phyloP scores from a whole-genome alignment of 35 echinoderm and acorn worm genomes.

The Chiridota heheva region DNA sequence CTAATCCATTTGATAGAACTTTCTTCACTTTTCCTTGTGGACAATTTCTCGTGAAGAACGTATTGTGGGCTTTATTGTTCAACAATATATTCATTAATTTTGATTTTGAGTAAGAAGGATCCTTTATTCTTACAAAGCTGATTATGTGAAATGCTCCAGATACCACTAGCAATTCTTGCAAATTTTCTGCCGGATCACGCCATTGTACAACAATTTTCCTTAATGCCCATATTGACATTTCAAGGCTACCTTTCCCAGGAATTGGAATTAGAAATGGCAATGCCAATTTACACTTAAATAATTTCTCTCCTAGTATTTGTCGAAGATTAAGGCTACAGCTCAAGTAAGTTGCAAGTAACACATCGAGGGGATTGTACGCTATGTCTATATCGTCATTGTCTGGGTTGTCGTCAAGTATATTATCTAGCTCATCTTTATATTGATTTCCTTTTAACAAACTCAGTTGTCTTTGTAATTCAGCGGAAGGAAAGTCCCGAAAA shows the following conservation, averaged over 20 bases:
- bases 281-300: neutral
- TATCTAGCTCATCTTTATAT: too few relatives aligned
- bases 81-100: neutral
- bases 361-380: neutral
- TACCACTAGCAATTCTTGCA: neutral
- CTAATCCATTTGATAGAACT: neutral
- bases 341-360: neutral
- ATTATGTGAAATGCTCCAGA: neutral
- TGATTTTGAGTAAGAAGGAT: neutral
- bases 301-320: conserved; percentile 12
- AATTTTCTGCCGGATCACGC: too few relatives aligned
- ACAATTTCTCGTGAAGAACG: neutral
- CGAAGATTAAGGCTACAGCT: neutral
- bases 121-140: neutral
- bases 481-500: too few relatives aligned
- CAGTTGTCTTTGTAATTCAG: too few relatives aligned
- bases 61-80: neutral
- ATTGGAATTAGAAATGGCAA: conserved; percentile 8
- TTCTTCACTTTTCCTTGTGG: neutral
- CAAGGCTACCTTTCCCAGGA: neutral
- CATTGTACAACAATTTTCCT: too few relatives aligned
- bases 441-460: too few relatives aligned
- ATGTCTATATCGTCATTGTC: too few relatives aligned
- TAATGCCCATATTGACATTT: too few relatives aligned
- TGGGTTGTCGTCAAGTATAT: too few relatives aligned